Base-by-base conservation (phyloP, 2,797 vertebrate species). In the Clarias pachynema region DNA sequence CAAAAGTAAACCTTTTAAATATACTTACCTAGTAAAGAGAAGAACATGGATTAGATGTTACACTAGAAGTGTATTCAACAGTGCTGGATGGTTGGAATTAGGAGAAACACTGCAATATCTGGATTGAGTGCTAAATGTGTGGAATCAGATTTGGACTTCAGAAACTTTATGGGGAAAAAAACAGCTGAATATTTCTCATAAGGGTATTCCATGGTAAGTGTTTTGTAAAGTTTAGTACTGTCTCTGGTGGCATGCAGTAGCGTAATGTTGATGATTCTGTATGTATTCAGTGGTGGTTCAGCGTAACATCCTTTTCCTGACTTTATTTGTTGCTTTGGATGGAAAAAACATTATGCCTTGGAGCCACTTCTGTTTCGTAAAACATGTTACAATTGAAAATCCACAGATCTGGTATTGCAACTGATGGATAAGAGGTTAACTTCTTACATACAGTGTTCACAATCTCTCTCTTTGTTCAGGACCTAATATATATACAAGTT, bases 1-100 rank as follows among this genome's bases (percentile, higher is more conserved):
- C 59, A 82, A 66, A 85, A 53, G 68, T 53, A 79, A 73, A 65
- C 34, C 5, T 74, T 73, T 44, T 72, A 87, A 87, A 82, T 88
- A 74, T 90, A 85, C 87, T 85, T 85, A 75, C n/a, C 20, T 22
- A 16, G 65, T 26, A n/a, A 22, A 53, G 56, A 73, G 70, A 84
- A 84, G 81, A 77, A 53, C 18, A 20, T 78, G 73, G 73, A 62
- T 74, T 81, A n/a, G 78, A 82, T 26, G 84, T 70, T 65, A 83
- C 73, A 40, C n/a, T 75, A 79, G 62, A 49, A 84, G 69, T 59
- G 22, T 68, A 69, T 75, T 66, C 26, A 69, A 49, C 77, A 75
- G 14, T 57, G 26, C 53, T 84, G 57, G 34, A n/a, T 85, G 63
- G 49, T 34, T 69, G 16, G 60, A 73, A 70, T 80, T 66, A 37